A percentile compares a stretch with the other conserved stretches of the same genome.
Evolutionary conservation across 2,113 vertebrate genomes (phyloP).

Genomic region (Misgurnus anguillicaudatus): DNA sequence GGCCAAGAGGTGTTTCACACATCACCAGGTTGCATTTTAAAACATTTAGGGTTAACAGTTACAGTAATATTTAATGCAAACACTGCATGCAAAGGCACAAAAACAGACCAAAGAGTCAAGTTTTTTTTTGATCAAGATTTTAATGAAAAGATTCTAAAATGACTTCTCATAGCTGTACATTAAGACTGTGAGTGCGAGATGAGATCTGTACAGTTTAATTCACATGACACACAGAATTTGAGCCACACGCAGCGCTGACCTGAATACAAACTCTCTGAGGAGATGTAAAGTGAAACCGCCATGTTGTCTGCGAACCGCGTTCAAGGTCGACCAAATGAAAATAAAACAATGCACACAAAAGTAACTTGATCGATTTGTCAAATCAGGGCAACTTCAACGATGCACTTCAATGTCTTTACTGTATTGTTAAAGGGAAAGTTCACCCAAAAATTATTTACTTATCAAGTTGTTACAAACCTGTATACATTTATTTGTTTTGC

Average conservation of each 20-base stretch:
- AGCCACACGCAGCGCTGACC: constrained; percentile 79
- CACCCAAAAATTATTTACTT: too few relatives aligned
- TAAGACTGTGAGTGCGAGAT: constrained; percentile 86
- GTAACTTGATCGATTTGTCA: neutral
- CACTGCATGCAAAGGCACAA: neutral
- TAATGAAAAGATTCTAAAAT: constrained; percentile 96
- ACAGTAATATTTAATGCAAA: too few relatives aligned
- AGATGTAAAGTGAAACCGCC: constrained; percentile 81
- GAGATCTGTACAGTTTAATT: constrained; percentile 73
- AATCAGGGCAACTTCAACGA: neutral
- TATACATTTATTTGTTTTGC: too few relatives aligned
- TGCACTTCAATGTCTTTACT: too few relatives aligned
- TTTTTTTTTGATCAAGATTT: constrained; percentile 83
- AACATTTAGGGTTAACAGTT: too few relatives aligned
- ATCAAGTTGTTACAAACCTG: too few relatives aligned
- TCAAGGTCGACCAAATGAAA: constrained; percentile 53
- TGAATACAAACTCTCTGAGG: constrained; percentile 82
- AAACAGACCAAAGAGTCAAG: constrained; percentile 1
- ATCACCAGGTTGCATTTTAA: too few relatives aligned
- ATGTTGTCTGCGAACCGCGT: constrained; percentile 73
- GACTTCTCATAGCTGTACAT: constrained; percentile 90
- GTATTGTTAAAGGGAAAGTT: too few relatives aligned
- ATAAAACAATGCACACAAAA: constrained; percentile 49
- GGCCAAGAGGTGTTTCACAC: too few relatives aligned
- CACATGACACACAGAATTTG: constrained; percentile 78